These are phyloP conservation scores for Lymantria dispar DNA, from an alignment of 2,888 invertebrate species.

Conservation along the genomic window DNA sequence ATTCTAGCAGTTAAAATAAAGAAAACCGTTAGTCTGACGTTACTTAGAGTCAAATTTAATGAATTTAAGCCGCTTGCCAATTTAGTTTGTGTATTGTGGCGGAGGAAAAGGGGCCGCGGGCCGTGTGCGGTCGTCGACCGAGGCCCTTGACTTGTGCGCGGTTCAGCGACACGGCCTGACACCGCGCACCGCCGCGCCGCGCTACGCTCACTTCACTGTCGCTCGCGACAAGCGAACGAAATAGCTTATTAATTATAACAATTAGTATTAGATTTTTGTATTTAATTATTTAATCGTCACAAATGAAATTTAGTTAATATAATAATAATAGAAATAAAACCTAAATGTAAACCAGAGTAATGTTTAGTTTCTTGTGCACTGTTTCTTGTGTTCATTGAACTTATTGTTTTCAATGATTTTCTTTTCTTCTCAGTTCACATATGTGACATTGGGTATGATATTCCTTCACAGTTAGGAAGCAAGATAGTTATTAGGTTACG, in stretches of 20 bases:
- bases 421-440: too few species aligned
- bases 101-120: conserved; percentile 57
- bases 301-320: too few species aligned
- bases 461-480: too few species aligned
- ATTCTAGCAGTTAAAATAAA: conserved; percentile 9
- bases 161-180: conserved; percentile 74
- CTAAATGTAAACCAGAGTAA: too few species aligned
- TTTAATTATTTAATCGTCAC: too few species aligned
- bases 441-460: too few species aligned
- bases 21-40: conserved; percentile 32
- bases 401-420: too few species aligned
- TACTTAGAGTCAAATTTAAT: conserved; percentile 35
- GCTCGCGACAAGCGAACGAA: not conserved
- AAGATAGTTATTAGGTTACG: too few species aligned
- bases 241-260: not conserved
- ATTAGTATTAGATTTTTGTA: not conserved
- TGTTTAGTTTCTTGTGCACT: too few species aligned
- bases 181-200: conserved; percentile 36
- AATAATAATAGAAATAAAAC: too few species aligned
- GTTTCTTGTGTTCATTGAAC: too few species aligned
- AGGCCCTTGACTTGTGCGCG: conserved; percentile 76
- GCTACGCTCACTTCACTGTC: conserved; percentile 19
- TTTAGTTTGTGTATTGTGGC: conserved; percentile 59
- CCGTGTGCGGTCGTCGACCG: conserved; percentile 77
- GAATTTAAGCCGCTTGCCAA: conserved; percentile 52